phyloP scores from a whole-genome alignment of 2,797 vertebrate genomes.

The Falco concolor region DNA sequence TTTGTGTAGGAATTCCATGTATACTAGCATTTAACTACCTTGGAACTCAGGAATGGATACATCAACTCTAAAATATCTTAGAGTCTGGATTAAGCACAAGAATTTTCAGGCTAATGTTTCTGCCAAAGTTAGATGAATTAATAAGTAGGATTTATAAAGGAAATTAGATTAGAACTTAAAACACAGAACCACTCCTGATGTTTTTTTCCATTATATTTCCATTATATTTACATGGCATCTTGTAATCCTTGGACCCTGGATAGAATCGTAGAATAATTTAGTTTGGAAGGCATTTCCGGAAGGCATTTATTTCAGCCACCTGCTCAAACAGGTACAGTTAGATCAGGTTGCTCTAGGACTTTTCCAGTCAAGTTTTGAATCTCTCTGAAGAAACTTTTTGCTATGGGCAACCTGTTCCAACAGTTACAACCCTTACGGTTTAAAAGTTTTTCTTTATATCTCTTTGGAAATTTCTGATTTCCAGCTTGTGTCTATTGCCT shows the following conservation, averaged over 20 bases:
- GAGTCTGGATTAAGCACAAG: not conserved
- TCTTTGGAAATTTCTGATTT: not conserved
- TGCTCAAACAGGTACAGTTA: not conserved
- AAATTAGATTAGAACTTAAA: not conserved
- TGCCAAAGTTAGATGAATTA: not conserved
- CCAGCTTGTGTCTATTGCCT: not conserved
- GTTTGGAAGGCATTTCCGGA: not conserved
- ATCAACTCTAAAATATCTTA: not conserved
- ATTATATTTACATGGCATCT: not conserved
- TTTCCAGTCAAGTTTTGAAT: not conserved
- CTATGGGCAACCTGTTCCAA: not conserved
- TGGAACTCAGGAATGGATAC: not conserved
- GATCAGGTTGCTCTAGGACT: not conserved
- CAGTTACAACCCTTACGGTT: not conserved
- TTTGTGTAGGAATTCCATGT: not conserved
- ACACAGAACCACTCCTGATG: not conserved
- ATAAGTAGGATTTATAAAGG: not conserved
- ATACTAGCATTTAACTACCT: not conserved
- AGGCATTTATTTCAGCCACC: not conserved
- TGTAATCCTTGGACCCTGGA: not conserved
- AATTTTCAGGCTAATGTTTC: not conserved
- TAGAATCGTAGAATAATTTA: not conserved
- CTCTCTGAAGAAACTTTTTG: not conserved
- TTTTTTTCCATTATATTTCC: not conserved
- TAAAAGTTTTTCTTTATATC: not conserved